Evolutionary conservation across 30 jellyfish, hydroid and myxozoan genomes (phyloP).

Genomic region (Aurelia aurita complex sp. Pacific): DNA sequence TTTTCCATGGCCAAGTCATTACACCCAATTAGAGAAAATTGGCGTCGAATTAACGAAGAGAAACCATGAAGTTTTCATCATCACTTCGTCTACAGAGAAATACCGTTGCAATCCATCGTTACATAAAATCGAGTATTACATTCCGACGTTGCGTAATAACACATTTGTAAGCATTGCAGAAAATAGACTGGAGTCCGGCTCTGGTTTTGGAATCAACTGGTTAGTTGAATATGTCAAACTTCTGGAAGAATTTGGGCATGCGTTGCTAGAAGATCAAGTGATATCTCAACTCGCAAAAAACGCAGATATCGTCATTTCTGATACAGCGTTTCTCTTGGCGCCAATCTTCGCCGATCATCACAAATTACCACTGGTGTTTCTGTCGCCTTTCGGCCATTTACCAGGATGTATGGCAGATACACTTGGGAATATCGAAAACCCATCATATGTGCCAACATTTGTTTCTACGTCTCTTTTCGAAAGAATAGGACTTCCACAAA

Average conservation of each 20-base stretch:
- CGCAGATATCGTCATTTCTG: slow-evolving; percentile 65
- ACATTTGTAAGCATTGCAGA: slow-evolving; percentile 61
- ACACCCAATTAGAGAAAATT: slow-evolving; percentile 49
- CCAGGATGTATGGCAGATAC: slow-evolving; percentile 67
- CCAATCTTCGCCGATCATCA: slow-evolving; percentile 54
- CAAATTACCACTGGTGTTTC: slow-evolving; percentile 55
- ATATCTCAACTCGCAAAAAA: slow-evolving; percentile 8
- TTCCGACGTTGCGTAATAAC: slow-evolving; percentile 19
- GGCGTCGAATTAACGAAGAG: slow-evolving; percentile 44
- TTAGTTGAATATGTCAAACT: slow-evolving; percentile 35
- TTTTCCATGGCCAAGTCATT: slow-evolving; percentile 82
- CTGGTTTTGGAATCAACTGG: slow-evolving; percentile 71
- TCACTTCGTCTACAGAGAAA: slow-evolving; percentile 52
- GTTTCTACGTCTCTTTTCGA: slow-evolving; percentile 54
- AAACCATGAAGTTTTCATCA: slow-evolving; percentile 53
- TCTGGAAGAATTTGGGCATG: slow-evolving; percentile 33
- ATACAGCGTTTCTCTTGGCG: slow-evolving; percentile 48
- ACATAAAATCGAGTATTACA: slow-evolving; percentile 6
- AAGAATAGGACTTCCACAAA: slow-evolving; percentile 56
- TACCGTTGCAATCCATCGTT: slow-evolving; percentile 8
- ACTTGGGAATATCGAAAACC: slow-evolving; percentile 55
- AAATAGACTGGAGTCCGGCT: slow-evolving; percentile 33
- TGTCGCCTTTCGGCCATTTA: slow-evolving; percentile 73
- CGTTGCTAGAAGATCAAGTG: slow-evolving; percentile 36
- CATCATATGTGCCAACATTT: slow-evolving; percentile 55